phyloP scores from a whole-genome alignment of 2,797 vertebrate genomes.

The Paedocypris micromegethes region DNA sequence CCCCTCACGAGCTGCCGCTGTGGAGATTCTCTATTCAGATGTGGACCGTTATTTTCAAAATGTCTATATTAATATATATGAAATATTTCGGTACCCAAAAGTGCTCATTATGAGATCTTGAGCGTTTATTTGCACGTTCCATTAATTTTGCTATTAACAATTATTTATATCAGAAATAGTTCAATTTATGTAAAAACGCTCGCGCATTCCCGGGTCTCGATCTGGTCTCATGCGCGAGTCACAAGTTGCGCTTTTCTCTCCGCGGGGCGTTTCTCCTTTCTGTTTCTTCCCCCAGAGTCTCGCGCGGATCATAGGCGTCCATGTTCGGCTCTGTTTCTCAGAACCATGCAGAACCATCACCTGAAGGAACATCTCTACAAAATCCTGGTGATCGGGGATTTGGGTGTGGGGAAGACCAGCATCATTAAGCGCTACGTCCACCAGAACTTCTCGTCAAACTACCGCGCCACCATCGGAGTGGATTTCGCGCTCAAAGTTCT shows the following conservation, averaged over 20 bases:
- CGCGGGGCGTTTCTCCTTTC: constrained; percentile 28
- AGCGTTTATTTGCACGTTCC: too few relatives aligned
- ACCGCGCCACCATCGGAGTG: constrained; percentile 85
- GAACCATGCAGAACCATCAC: constrained; percentile 73
- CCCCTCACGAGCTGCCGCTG: too few relatives aligned
- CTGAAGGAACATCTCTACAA: constrained; percentile 90
- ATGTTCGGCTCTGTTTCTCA: constrained; percentile 13
- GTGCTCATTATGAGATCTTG: too few relatives aligned
- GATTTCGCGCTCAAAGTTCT: constrained; percentile 94
- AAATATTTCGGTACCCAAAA: too few relatives aligned
- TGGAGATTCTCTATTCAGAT: too few relatives aligned
- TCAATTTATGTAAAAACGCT: background rate
- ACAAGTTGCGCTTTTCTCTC: constrained; percentile 30
- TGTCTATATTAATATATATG: too few relatives aligned
- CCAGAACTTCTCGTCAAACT: constrained; percentile 90
- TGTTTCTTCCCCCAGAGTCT: constrained; percentile 1
- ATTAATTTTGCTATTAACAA: too few relatives aligned
- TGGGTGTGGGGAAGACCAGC: constrained; percentile 94
- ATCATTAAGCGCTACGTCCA: constrained; percentile 95
- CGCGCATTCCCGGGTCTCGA: background rate
- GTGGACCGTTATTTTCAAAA: too few relatives aligned
- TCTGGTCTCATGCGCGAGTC: constrained; percentile 35
- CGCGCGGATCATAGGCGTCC: constrained; percentile 13
- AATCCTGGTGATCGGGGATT: constrained; percentile 91
- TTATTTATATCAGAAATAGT: too few relatives aligned